Evolutionary conservation across 2,888 invertebrate genomes (phyloP), one percentile per base, ranked within the genome.

Genomic region (Scaptomyza cyrtandrae): DNA sequence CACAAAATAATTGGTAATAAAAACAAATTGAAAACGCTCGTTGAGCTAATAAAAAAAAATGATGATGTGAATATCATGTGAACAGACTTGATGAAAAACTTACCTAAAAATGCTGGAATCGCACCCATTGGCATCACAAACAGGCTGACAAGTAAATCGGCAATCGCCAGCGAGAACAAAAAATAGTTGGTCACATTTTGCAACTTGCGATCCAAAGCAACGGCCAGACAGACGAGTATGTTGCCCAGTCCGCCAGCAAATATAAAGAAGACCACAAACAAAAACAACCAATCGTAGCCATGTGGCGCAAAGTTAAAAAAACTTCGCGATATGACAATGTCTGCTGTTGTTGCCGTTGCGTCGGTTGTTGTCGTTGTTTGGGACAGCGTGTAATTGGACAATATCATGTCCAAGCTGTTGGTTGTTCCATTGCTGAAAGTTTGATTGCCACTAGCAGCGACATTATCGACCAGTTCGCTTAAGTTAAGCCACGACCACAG

Each of bases 101-200:
- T 92, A 98, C 98, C 98, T 89, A 97, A 93, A 93, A 98, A 97
- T 90, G 98, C 98, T 31, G 97, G 97, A 85, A 98, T 96, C 39
- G 98, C 98, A 67, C 97, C 97, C 91, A 98, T 94, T 4, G 98
- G 98, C 98, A 99, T 99, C 61, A 98, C 98, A 90, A 98, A 96
- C 72, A 98, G 93, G 89, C 97, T 98, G 90, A 98, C 98, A 71
- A 98, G 93, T 64, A 98, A 93, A 93, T 99, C 98, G 56, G 98
- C 98, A 58, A 98, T 96, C 46, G 98, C 98, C 91, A 99, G 93
- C 24, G 98, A 98, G 86, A 98, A 94, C 71, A 98, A 94, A 92
- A 98, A 98, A 93, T 98, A 98, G 93, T 98, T 99, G 74, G 98
- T 98, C 76, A 98, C 97, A 92, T 98, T 98, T 93, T 98, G 98